Evolutionary conservation across 2,888 invertebrate genomes (phyloP).

Genomic region (Antheraea assamensis): DNA sequence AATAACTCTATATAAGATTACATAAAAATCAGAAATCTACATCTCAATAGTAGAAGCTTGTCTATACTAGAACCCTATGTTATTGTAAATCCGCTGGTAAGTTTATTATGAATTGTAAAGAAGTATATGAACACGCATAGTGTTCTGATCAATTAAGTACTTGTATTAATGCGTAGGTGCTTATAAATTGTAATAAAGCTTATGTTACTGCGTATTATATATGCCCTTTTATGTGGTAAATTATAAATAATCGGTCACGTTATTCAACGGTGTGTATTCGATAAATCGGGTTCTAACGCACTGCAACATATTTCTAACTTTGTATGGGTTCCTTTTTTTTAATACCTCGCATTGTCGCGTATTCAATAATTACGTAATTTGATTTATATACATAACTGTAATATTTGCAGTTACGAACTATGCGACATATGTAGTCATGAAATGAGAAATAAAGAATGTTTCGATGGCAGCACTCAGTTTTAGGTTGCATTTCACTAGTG

Average conservation of each 20-base stretch:
- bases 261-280: background rate
- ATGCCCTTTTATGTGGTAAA: conserved; percentile 6
- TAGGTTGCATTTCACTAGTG: too few relatives aligned
- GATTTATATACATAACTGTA: too few relatives aligned
- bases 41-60: too few relatives aligned
- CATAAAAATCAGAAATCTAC: background rate
- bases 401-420: too few relatives aligned
- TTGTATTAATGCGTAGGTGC: background rate
- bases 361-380: too few relatives aligned
- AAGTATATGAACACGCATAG: background rate
- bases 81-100: background rate
- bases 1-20: background rate
- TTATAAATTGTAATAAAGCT: background rate
- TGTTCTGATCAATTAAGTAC: background rate
- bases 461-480: too few relatives aligned
- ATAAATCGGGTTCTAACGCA: background rate
- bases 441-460: too few relatives aligned
- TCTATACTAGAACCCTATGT: background rate
- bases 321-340: too few relatives aligned
- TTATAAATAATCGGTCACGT: background rate
- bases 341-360: too few relatives aligned
- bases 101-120: background rate
- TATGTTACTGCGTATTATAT: conserved; percentile 2
- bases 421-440: too few relatives aligned
- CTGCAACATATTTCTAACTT: background rate